A percentile compares a stretch with the other conserved stretches of the same genome.
Conservation (phyloP, 2,888 invertebrate species). For the Lasioglossum marginatum region DNA sequence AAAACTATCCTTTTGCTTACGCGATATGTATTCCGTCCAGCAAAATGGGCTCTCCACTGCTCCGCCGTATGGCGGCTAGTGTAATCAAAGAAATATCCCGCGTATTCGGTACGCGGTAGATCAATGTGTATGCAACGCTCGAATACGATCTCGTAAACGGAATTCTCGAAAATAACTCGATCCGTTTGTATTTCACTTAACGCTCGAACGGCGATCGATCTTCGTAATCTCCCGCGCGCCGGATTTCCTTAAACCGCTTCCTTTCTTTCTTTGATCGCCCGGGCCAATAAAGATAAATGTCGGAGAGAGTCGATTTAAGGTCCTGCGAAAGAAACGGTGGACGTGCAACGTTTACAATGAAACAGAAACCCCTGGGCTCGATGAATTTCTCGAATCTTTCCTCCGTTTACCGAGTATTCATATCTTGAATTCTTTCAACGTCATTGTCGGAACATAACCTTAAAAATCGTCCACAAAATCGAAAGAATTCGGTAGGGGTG, state of each 20-base stretch:
- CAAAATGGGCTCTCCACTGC: not conserved
- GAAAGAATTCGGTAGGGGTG: too few relatives aligned
- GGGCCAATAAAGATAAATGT: slow-evolving; percentile 53
- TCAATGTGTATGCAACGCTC: not conserved
- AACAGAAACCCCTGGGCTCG: not conserved
- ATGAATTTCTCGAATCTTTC: not conserved
- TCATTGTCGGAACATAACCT: too few relatives aligned
- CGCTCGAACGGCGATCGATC: slow-evolving; percentile 42
- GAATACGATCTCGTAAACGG: slow-evolving; percentile 4
- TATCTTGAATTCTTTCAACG: not conserved
- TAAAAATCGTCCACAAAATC: too few relatives aligned
- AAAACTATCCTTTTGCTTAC: not conserved
- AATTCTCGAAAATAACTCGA: slow-evolving; percentile 19
- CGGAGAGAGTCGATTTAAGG: slow-evolving; percentile 28
- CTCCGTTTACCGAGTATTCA: not conserved
- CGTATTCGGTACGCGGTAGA: not conserved
- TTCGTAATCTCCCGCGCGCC: slow-evolving; percentile 50
- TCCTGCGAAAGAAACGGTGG: slow-evolving; percentile 13
- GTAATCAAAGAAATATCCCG: not conserved
- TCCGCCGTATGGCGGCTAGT: not conserved
- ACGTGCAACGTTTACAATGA: not conserved
- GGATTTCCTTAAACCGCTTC: slow-evolving; percentile 49
- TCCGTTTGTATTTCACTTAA: slow-evolving; percentile 25
- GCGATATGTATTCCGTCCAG: not conserved
- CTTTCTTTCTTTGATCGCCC: slow-evolving; percentile 34